phyloP scores from a whole-genome alignment of 35 echinoderm and acorn worm genomes.

The Lytechinus variegatus region DNA sequence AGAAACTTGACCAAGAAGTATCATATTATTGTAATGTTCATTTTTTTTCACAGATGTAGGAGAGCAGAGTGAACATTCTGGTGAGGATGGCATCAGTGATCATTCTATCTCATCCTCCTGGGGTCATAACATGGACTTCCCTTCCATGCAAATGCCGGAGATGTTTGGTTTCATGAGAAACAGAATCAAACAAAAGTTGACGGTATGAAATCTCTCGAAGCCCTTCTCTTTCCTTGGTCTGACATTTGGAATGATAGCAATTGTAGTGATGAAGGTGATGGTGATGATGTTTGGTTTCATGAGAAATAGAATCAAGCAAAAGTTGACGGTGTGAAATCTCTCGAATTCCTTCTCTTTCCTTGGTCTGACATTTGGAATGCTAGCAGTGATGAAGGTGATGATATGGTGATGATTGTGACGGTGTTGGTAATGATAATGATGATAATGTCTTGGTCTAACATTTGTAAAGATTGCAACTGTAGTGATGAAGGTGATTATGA shows the following conservation, averaged over 20 bases:
- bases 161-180: slow-evolving; percentile 25
- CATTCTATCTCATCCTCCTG: slow-evolving; percentile 17
- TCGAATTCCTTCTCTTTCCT: background rate
- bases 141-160: slow-evolving; percentile 24
- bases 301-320: background rate
- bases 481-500: background rate
- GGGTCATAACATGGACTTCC: slow-evolving; percentile 28
- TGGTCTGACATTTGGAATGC: background rate
- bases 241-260: too few relatives aligned
- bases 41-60: background rate
- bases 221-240: too few relatives aligned
- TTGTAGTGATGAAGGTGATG: too few relatives aligned
- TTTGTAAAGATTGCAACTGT: background rate
- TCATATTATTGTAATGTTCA: too few relatives aligned
- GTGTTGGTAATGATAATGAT: background rate
- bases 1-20: too few relatives aligned
- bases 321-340: background rate
- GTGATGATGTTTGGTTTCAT: too few relatives aligned
- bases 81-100: slow-evolving; percentile 29
- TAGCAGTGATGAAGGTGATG: background rate
- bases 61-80: background rate
- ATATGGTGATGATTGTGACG: background rate
- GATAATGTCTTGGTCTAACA: background rate
- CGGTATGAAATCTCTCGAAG: background rate
- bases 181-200: background rate